Base-by-base conservation (phyloP, 2,113 vertebrate genomes). In the Onychorhynchus coronatus region DNA sequence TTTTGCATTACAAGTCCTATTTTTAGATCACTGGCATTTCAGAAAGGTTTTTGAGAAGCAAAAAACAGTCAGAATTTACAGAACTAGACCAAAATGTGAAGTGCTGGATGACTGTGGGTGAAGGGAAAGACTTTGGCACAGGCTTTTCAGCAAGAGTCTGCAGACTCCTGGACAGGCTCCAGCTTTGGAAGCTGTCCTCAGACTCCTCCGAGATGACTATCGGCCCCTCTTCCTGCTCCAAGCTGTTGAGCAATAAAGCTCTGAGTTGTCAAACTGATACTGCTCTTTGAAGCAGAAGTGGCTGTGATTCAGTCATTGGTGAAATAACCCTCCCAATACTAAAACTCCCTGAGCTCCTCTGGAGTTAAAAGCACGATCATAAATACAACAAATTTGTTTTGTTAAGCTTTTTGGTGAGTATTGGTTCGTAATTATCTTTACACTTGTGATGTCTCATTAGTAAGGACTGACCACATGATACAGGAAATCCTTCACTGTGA, bases 161-260 rank as follows among this genome's bases (percentile, higher is more conserved):
- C 35, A 41, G 59, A 11, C 35, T 83, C 33, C 86, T 95, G 95
- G 93, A 68, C 55, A 52, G 91, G 63, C 53, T 86, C 91, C 92
- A 96, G 92, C 73, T 73, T 62, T 90, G 91, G 91, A 94, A 92
- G 89, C 73, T 71, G 58, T 55, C 70, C 81, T 79, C 84, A 91
- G 25, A 89, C 91, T 95, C 87, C 77, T 89, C 81, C 0, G 6
- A 92, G 94, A 56, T 71, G 78, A 85, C 77, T 75, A 81, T 72
- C 42, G 2, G 80, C 89, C 92, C 77, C 53, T 78, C 77, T 95
- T 95, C 91, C 87, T 79, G 84, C 93, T 96, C 28, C 1, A 83
- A 95, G 89, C 81, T 85, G 65, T 95, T 93, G 94, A 91, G 91
- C 87, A 96, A 94, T 81, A 95, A 86, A 71, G 65, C 84, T 95